Evolutionary conservation across 2,797 vertebrate species (phyloP).

Genomic region (Neopelma chrysocephalum): DNA sequence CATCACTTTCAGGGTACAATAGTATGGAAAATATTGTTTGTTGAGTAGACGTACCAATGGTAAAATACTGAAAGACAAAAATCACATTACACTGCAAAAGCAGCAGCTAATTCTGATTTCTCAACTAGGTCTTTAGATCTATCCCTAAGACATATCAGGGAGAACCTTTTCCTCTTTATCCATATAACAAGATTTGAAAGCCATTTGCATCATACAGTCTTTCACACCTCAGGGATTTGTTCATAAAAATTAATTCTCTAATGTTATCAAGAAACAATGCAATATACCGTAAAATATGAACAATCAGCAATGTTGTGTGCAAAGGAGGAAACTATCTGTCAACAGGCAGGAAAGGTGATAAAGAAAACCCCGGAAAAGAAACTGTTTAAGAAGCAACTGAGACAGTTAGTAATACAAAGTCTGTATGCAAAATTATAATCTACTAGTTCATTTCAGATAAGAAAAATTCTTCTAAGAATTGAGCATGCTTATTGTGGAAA

Average conservation of each 20-base stretch:
- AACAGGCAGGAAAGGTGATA: neutral
- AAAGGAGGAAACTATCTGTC: neutral
- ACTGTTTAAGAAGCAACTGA: neutral
- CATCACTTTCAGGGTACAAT: neutral
- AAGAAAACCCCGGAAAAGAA: neutral
- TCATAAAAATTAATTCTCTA: neutral
- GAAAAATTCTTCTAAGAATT: neutral
- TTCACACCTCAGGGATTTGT: neutral
- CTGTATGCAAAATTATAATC: neutral
- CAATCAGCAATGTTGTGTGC: neutral
- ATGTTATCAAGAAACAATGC: neutral
- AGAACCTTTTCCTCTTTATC: neutral
- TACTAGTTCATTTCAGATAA: neutral
- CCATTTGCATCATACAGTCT: neutral
- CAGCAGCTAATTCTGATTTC: neutral
- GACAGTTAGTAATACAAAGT: neutral
- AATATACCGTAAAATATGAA: neutral
- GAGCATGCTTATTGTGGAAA: neutral
- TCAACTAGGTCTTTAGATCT: neutral
- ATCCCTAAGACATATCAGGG: neutral
- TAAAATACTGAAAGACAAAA: neutral
- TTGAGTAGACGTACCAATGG: neutral
- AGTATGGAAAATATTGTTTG: accelerated
- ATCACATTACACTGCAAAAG: neutral
- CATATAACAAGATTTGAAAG: neutral